Evolutionary conservation across 2,797 vertebrate genomes (phyloP), one percentile per base, ranked within the genome.

Genomic region (Syncerus caffer): DNA sequence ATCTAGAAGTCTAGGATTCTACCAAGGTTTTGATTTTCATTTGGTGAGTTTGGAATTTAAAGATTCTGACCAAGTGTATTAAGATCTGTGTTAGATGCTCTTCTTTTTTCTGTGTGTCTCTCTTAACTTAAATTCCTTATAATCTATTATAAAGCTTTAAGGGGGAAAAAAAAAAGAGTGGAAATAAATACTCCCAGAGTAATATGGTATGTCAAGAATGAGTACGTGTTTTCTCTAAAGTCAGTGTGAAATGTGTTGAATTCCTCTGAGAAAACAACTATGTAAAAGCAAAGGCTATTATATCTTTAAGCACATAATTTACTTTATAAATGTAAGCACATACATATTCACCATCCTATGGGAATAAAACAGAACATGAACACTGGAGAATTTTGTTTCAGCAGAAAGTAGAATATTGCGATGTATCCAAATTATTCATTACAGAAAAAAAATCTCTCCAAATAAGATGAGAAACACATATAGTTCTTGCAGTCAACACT

Each of bases 301-400:
- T 71, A 88, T 85, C 57, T 95, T 34, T 92, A 97, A 95, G 76
- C 86, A 97, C 31, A 90, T 96, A 94, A 96, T 97, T 98, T 98
- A 92, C 85, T 79, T 97, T 89, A 93, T 92, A 97, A 96, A 95
- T 97, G 67, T 78, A 96, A 92, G 57, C 53, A 80, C 51, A 86
- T 74, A 42, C 86, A 96, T 90, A 93, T 57, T 91, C 31, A 38
- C 88, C 16, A 62, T 96, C 96, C 92, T 93, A 21, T 84, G 96
- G 84, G 93, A 97, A 93, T 85, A 62, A 91, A 89, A 16, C 12
- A 85, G 85, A 93, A 34, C 12, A 95, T 57, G n/a, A 51, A 82
- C 89, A n/a, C 93, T 15, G 58, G 95, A 84, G 93, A 94, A 92
- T 96, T 97, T 51, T 95, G 92, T 95, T 97, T 96, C 16, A 79